Evolutionary conservation across 2,888 invertebrate genomes (phyloP).

Genomic region (Leptinotarsa juncta): DNA sequence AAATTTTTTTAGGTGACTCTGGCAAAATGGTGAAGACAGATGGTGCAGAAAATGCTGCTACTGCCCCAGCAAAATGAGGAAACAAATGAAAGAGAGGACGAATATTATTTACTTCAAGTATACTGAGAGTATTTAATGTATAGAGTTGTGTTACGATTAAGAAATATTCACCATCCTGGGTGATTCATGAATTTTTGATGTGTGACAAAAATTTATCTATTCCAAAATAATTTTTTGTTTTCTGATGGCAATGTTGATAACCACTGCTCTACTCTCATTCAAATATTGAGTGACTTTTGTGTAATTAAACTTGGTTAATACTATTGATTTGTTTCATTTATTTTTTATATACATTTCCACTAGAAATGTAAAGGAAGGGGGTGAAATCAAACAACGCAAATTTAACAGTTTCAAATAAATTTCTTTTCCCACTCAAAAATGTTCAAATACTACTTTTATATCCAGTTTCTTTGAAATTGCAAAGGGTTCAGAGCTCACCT

Average conservation of each 20-base stretch:
- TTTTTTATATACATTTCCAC: not conserved
- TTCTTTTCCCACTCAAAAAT: not conserved
- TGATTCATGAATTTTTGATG: conserved; percentile 9
- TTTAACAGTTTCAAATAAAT: not conserved
- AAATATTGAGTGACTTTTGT: conserved; percentile 19
- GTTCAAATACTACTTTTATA: not conserved
- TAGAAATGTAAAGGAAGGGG: not conserved
- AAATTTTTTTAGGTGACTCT: conserved; percentile 64
- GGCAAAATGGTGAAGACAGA: conserved; percentile 71
- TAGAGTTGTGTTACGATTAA: conserved; percentile 31
- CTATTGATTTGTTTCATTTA: not conserved
- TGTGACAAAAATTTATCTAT: conserved; percentile 8
- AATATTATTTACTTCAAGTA: conserved; percentile 43
- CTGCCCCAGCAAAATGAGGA: conserved; percentile 39
- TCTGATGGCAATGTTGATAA: conserved; percentile 7
- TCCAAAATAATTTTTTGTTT: conserved; percentile 24
- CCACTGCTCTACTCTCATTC: conserved; percentile 13
- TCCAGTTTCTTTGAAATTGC: not conserved
- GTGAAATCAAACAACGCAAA: not conserved
- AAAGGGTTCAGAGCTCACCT: not conserved
- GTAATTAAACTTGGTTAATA: conserved; percentile 23
- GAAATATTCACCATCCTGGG: conserved; percentile 24
- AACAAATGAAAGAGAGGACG: conserved; percentile 22
- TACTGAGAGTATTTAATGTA: conserved; percentile 45
- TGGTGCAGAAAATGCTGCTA: conserved; percentile 53